Evolutionary conservation across 1,140 invertebrate genomes (phyloP), one percentile per base, ranked within the genome.

Genomic region (Microvelia longipes): DNA sequence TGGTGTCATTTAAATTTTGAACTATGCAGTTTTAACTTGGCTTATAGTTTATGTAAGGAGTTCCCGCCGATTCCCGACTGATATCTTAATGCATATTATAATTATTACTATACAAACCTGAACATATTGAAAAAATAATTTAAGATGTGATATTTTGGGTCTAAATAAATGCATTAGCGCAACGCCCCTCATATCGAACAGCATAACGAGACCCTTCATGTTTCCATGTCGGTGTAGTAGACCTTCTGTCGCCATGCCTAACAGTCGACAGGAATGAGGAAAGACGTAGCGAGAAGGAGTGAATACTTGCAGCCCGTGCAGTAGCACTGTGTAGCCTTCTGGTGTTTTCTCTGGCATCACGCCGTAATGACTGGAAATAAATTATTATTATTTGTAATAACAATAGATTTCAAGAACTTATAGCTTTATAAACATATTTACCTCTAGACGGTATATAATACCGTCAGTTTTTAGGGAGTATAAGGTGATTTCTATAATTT

Each of bases 151-250:
- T 28, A 86, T 69, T 27, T 82, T 85, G 0, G 86, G 82, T 72
- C 84, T 78, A 0, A 85, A 83, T 27, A 87, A 76, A 77, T 87
- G 85, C 0, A 84, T 83, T 2, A 86, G 77, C 14, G 79, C 79
- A 68, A 84, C 82, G 13, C 84, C 85, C 75, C 85, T 85, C 83
- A 86, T 86, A 74, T 86, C 85, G 74, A 86, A 86, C 68, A 86
- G 80, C 50, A 86, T 82, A 11, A 71, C 24, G 25, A 62, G 85
- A 1, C 75, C 75, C 28, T 73, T 72, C 14, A 72, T 69, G 2
- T 73, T 73, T 19, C 74, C 74, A 29, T 76, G 74, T 1, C 70
- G 71, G 15, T 68, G 60, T 5, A 73, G 66, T 19, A 72, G 70
- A 11, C 72, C 69, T 27, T 76, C 75, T 26, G 75, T 71, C 2